These are phyloP conservation scores for Hemiprocne comata DNA, from an alignment of 2,113 vertebrate species.

Conservation along the genomic window DNA sequence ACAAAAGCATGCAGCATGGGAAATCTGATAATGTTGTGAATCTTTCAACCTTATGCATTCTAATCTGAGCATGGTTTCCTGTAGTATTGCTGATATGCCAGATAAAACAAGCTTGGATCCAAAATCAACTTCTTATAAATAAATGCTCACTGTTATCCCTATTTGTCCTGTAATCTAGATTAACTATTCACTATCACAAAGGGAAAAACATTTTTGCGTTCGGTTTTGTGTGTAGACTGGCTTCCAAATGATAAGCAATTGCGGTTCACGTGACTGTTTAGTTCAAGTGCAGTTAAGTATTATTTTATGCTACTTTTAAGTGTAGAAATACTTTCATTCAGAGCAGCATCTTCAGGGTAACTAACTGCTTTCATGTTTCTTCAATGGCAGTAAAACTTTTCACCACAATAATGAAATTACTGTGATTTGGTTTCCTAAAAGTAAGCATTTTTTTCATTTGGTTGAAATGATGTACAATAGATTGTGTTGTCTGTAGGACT, in stretches of 20 bases:
- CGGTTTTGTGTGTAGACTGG: background rate
- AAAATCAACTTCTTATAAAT: conserved; percentile 56
- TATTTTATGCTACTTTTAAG: background rate
- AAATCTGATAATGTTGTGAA: conserved; percentile 43
- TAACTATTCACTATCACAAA: conserved; percentile 15
- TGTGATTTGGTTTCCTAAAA: background rate
- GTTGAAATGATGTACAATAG: background rate
- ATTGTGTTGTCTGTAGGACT: background rate
- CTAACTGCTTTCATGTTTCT: conserved; percentile 13
- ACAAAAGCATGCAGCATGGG: conserved; percentile 12
- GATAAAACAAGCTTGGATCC: conserved; percentile 54
- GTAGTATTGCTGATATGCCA: conserved; percentile 36
- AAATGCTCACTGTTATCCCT: conserved; percentile 9
- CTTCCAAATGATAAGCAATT: conserved; percentile 1
- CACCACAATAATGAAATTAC: background rate
- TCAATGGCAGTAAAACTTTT: background rate
- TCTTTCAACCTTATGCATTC: conserved; percentile 35
- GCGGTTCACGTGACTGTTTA: background rate
- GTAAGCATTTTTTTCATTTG: background rate
- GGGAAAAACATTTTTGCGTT: background rate
- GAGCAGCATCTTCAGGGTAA: background rate
- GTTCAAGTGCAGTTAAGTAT: conserved; percentile 15
- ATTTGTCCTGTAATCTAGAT: conserved; percentile 5
- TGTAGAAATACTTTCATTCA: conserved; percentile 9
- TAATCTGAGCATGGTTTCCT: conserved; percentile 54